Evolutionary conservation across 2,888 invertebrate species (phyloP).

Genomic region (Dusona sp.): DNA sequence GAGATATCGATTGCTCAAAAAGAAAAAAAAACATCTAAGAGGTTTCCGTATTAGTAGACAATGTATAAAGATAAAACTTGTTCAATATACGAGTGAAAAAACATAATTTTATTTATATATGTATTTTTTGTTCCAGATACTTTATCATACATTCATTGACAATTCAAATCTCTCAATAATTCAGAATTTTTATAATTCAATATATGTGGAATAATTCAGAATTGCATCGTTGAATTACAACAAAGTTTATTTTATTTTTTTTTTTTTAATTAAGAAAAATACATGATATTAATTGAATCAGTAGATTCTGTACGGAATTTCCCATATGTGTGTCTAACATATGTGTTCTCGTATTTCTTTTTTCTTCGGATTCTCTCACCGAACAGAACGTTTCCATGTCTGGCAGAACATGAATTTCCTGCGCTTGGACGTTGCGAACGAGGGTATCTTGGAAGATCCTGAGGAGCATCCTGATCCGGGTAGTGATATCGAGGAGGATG

Average conservation of each 20-base stretch:
- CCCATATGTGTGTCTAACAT: constrained; percentile 10
- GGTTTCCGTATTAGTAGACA: no score
- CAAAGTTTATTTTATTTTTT: background rate
- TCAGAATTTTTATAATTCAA: no score
- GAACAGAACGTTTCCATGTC: constrained; percentile 82
- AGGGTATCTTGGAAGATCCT: constrained; percentile 28
- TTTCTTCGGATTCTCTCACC: constrained; percentile 8
- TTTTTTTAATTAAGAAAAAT: background rate
- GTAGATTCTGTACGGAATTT: constrained; percentile 1
- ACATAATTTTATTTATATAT: no score
- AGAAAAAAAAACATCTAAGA: no score
- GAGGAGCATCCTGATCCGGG: constrained; percentile 40
- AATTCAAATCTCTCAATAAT: no score
- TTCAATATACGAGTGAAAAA: no score
- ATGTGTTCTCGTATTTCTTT: constrained; percentile 1
- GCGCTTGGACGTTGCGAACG: constrained; percentile 74
- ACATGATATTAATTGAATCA: background rate
- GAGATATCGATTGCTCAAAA: no score
- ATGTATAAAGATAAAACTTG: no score
- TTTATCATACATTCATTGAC: no score
- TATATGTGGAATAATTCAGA: no score
- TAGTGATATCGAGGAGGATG: constrained; percentile 28
- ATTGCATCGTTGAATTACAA: no score
- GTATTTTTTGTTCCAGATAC: no score
- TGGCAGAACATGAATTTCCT: constrained; percentile 84